A percentile compares a stretch with the other conserved stretches of the same genome.
These are phyloP conservation scores for Panagrolaimus sp. DNA, from an alignment of 1,140 invertebrate species.

Conservation along the genomic window DNA sequence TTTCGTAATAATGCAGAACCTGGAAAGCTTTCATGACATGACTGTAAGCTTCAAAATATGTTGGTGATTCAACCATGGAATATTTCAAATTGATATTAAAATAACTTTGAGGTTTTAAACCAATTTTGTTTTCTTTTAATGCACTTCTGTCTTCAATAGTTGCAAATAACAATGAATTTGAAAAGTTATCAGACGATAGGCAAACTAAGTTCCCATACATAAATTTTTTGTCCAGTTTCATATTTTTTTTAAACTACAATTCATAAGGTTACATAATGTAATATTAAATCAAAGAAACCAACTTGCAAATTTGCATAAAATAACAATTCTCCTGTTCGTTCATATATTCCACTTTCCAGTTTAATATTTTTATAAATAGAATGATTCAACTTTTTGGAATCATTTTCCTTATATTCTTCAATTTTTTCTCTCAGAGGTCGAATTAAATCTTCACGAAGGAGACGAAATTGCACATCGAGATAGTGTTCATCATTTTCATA, in stretches of 20 bases:
- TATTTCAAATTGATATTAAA: too few relatives aligned
- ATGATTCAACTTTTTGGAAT: too few relatives aligned
- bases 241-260: not conserved
- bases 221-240: slow-evolving; percentile 62
- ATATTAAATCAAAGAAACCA: too few relatives aligned
- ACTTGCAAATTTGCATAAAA: slow-evolving; percentile 16
- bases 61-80: slow-evolving; percentile 32
- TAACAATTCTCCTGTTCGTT: slow-evolving; percentile 23
- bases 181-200: slow-evolving; percentile 68
- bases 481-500: too few relatives aligned
- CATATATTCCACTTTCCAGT: slow-evolving; percentile 7
- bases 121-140: slow-evolving; percentile 60
- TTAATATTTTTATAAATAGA: not conserved
- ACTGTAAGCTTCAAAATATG: slow-evolving; percentile 62
- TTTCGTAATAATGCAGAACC: not conserved
- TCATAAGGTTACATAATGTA: too few relatives aligned
- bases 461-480: too few relatives aligned
- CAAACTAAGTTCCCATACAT: slow-evolving; percentile 71
- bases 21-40: slow-evolving; percentile 60
- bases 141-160: slow-evolving; percentile 63
- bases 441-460: too few relatives aligned
- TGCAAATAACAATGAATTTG: slow-evolving; percentile 65
- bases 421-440: too few relatives aligned
- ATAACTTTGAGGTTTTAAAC: too few relatives aligned
- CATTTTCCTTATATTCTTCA: not conserved